Evolutionary conservation across 53 echinoderm and acorn worm genomes (phyloP).

Genomic region (Glandiceps talaboti): DNA sequence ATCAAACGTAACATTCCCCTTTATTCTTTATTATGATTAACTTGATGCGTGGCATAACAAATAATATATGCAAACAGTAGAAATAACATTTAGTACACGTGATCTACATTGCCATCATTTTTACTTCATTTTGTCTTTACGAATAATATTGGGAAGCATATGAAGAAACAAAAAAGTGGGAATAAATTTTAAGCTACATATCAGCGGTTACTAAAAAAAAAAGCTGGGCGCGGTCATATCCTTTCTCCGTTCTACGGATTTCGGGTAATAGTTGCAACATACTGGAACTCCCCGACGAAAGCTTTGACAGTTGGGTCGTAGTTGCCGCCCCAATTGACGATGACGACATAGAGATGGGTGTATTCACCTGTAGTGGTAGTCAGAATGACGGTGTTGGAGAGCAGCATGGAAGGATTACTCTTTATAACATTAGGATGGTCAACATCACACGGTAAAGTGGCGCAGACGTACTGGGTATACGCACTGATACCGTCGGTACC

Average conservation of each 20-base stretch:
- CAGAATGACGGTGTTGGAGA: constrained; percentile 12
- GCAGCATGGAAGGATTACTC: constrained; percentile 18
- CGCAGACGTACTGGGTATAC: constrained; percentile 22
- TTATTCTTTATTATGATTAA: too few relatives aligned
- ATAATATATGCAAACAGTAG: too few relatives aligned
- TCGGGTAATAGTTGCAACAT: background rate
- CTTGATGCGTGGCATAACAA: too few relatives aligned
- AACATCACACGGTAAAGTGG: constrained; percentile 15
- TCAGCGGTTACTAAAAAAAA: too few relatives aligned
- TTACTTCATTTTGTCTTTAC: too few relatives aligned
- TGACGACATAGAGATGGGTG: constrained; percentile 20
- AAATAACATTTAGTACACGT: too few relatives aligned
- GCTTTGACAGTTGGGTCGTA: background rate
- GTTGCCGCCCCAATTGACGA: constrained; percentile 26
- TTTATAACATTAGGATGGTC: constrained; percentile 16
- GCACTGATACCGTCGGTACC: constrained; percentile 15
- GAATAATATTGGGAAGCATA: too few relatives aligned
- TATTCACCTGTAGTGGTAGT: constrained; percentile 9
- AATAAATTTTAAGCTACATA: too few relatives aligned
- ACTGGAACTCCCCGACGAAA: constrained; percentile 17
- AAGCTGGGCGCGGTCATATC: background rate
- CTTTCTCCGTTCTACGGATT: background rate
- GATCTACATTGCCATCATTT: too few relatives aligned
- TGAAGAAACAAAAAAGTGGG: too few relatives aligned
- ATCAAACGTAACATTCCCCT: too few relatives aligned